Conservation (phyloP, 35 echinoderm and acorn worm genomes). For the Heliocidaris erythrogramma region DNA sequence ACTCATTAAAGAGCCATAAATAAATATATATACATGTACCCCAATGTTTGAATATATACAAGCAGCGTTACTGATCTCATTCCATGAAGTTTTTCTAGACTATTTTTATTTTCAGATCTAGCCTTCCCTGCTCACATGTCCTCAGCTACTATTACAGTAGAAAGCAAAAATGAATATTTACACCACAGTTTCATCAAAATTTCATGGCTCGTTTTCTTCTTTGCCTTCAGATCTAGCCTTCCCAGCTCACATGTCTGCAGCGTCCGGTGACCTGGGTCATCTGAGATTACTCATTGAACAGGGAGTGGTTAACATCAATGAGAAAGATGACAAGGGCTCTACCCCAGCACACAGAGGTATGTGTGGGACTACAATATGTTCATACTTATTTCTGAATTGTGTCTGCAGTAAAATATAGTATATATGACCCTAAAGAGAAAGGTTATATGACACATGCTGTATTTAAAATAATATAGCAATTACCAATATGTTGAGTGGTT, state of each 20-base stretch:
- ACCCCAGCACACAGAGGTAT: constrained; percentile 98
- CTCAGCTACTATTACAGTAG: too few relatives aligned
- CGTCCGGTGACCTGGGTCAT: constrained; percentile 82
- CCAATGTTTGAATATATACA: too few relatives aligned
- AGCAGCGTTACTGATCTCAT: too few relatives aligned
- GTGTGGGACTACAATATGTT: neutral
- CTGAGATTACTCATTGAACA: constrained; percentile 96
- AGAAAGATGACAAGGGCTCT: constrained; percentile 93
- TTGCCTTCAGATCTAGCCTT: constrained; percentile 81
- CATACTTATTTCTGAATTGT: neutral
- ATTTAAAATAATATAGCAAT: neutral
- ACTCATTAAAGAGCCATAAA: too few relatives aligned
- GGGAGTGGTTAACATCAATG: constrained; percentile 98
- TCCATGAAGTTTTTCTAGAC: too few relatives aligned
- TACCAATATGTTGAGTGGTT: too few relatives aligned
- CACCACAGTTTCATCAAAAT: too few relatives aligned
- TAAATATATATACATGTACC: too few relatives aligned
- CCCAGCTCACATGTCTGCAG: constrained; percentile 87
- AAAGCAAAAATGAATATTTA: too few relatives aligned
- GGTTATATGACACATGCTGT: neutral
- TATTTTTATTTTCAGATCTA: too few relatives aligned
- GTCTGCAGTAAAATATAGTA: neutral
- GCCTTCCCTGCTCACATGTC: too few relatives aligned
- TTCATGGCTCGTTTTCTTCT: too few relatives aligned
- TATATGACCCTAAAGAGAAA: neutral